Percentiles rank a stretch among this genome's conserved stretches.
These are phyloP conservation scores for Psilopsiagon aurifrons DNA, from an alignment of 2,113 vertebrate species.

Conservation along the genomic window DNA sequence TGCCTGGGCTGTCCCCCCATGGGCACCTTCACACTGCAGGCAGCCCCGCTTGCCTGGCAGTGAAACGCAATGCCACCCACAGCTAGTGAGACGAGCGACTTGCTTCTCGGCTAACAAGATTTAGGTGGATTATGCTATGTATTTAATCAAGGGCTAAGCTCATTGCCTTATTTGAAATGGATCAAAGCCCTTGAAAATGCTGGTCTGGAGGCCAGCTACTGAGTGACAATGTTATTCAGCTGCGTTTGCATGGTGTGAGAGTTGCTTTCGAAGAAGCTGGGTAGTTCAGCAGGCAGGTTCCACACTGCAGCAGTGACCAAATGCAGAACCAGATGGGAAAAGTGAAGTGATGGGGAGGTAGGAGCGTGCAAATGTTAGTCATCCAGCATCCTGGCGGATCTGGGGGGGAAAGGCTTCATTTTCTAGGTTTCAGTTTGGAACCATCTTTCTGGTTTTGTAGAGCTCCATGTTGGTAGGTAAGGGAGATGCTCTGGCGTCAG, in stretches of 20 bases:
- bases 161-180: conserved; percentile 61
- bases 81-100: neutral
- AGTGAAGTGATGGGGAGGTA: neutral
- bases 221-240: neutral
- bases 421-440: neutral
- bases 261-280: neutral
- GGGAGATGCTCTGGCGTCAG: neutral
- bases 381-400: neutral
- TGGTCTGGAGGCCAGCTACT: neutral
- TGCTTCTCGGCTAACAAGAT: conserved; percentile 46
- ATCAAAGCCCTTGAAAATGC: conserved; percentile 47
- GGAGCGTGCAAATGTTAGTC: neutral
- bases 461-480: neutral
- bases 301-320: neutral
- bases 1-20: accelerated
- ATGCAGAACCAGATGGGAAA: neutral
- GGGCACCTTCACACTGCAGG: neutral
- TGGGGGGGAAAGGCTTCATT: neutral
- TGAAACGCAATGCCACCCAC: neutral
- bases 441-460: accelerated
- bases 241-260: accelerated
- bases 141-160: conserved; percentile 68
- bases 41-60: neutral
- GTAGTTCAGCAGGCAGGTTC: neutral
- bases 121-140: conserved; percentile 60